phyloP scores from a whole-genome alignment of 2,888 invertebrate species.

The Alloplasta piceator region DNA sequence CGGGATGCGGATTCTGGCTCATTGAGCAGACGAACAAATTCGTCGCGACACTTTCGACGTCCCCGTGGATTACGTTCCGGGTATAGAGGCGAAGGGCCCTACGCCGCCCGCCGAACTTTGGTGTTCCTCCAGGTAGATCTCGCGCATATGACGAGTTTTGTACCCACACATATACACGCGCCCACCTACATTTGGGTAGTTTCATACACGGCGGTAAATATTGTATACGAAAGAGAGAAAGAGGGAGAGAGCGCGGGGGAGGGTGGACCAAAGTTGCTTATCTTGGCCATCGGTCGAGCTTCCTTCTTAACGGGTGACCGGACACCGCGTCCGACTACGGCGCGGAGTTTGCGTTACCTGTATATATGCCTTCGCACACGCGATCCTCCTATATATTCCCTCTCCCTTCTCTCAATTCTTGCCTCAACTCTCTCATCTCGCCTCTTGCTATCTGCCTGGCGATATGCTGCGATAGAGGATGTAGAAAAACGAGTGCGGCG shows the following conservation, averaged over 20 bases:
- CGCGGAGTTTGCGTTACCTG: slow-evolving; percentile 63
- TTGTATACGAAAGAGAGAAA: slow-evolving; percentile 25
- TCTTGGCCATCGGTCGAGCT: slow-evolving; percentile 82
- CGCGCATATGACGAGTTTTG: slow-evolving; percentile 46
- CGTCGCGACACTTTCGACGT: slow-evolving; percentile 79
- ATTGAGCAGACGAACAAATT: slow-evolving; percentile 81
- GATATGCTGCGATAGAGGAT: neutral
- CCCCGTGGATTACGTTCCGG: slow-evolving; percentile 76
- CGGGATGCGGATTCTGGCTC: slow-evolving; percentile 80
- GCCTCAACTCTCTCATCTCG: neutral
- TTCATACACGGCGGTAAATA: slow-evolving; percentile 2
- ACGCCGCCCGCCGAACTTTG: slow-evolving; percentile 74
- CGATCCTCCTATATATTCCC: slow-evolving; percentile 51
- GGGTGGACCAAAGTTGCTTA: slow-evolving; percentile 75
- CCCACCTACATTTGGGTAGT: slow-evolving; percentile 5
- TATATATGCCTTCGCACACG: slow-evolving; percentile 41
- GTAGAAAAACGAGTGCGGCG: neutral
- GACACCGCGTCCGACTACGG: slow-evolving; percentile 70
- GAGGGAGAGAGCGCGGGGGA: slow-evolving; percentile 29
- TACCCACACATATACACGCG: slow-evolving; percentile 24
- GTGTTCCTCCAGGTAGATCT: slow-evolving; percentile 66
- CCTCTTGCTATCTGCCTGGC: neutral
- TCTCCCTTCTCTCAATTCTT: slow-evolving; percentile 28
- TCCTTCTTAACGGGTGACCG: slow-evolving; percentile 82
- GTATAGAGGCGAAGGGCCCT: slow-evolving; percentile 66